Evolutionary conservation across 2,888 invertebrate genomes (phyloP).

Genomic region (Phortica magna): DNA sequence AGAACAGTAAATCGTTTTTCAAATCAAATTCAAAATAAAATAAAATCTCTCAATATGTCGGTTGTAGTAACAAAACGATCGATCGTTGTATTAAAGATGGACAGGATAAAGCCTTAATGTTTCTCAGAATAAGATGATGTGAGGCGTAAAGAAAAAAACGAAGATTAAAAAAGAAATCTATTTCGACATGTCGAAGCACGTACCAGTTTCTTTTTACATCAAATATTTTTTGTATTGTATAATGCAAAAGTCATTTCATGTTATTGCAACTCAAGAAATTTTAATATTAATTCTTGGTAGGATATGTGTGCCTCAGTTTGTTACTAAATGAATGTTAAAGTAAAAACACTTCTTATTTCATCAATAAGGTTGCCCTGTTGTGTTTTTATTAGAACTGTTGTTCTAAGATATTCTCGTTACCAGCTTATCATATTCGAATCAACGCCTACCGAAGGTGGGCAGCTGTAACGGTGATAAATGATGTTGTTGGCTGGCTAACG

Average conservation of each 20-base stretch:
- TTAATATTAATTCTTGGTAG: too few species aligned
- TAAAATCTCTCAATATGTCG: slow-evolving; percentile 33
- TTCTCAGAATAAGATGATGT: background rate
- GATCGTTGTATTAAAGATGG: background rate
- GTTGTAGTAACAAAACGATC: slow-evolving; percentile 1
- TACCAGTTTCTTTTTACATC: too few species aligned
- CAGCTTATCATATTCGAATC: background rate
- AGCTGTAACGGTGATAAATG: slow-evolving; percentile 54
- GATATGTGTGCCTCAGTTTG: background rate
- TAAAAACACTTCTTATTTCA: too few species aligned
- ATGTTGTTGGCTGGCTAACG: slow-evolving; percentile 38
- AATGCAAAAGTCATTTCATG: too few species aligned
- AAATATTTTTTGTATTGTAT: too few species aligned
- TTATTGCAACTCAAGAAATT: too few species aligned
- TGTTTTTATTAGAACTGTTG: background rate
- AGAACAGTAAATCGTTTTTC: too few species aligned
- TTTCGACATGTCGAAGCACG: too few species aligned
- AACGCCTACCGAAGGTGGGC: slow-evolving; percentile 46
- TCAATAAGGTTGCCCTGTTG: slow-evolving; percentile 21
- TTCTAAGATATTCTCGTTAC: slow-evolving; percentile 47
- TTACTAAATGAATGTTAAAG: background rate
- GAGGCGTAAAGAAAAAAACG: too few species aligned
- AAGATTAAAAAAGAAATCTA: too few species aligned
- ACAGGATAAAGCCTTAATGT: background rate
- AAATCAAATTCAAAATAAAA: too few species aligned